Base-by-base conservation (phyloP, 2,797 vertebrate species). In the Argentina silus region DNA sequence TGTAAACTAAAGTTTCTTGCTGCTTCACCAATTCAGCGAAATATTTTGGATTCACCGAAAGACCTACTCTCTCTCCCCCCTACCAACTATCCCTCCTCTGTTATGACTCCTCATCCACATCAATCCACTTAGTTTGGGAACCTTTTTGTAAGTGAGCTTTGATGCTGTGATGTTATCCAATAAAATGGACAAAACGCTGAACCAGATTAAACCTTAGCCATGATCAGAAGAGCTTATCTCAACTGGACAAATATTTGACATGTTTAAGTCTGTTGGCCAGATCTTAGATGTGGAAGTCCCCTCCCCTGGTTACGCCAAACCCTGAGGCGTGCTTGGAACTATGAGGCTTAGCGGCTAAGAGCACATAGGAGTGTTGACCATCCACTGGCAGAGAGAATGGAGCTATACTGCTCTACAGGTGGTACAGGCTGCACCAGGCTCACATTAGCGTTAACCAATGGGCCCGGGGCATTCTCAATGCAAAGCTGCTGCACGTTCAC, bases 221-320 rank as follows among this genome's bases (percentile, higher is more conserved):
- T 10, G 56, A 64, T 75, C 60, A 75, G 67, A 60, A 64, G n/a
- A 68, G 67, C 67, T 75, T 75, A 75, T 75, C 67, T 65, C 23
- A 75, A 75, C 23, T 64, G n/a, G 74, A 53, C 36, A 64, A 70
- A 75, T 70, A 75, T 70, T 75, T 70, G 60, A 70, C 56, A 53
- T 70, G 57, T 75, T 59, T 51, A 74, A 23, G 63, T 53, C 27
- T 36, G 27, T 36, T 36, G 27, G 27, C 27, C 27, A 36, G n/a
- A 6, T n/a, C 15, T n/a, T 53, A 53, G 51, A 15, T 53, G 51
- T 53, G 51, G 51, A 53, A 17, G 51, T 53, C n/a, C 15, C 51
- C 51, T n/a, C 55, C 55, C 55, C 55, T 21, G 19, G 55, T 57
- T 57, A 57, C 55, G 19, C 9, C n/a, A 10, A 21, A 57, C 17